Evolutionary conservation across 2,888 invertebrate species (phyloP).

Genomic region (Phengaris alcon): DNA sequence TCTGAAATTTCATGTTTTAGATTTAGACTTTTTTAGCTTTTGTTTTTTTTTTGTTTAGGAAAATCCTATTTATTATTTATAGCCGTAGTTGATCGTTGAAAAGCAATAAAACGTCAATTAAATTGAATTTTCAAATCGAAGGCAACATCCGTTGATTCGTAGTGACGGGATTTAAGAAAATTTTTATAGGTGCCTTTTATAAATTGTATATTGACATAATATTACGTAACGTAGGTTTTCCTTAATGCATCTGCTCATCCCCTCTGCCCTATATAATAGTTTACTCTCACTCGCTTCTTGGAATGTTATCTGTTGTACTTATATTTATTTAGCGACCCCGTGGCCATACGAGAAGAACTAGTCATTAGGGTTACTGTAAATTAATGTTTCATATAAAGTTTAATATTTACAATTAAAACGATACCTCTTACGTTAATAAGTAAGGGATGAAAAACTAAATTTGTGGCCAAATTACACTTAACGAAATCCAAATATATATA

Average conservation of each 20-base stretch:
- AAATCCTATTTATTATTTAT: neutral
- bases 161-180: conserved; percentile 66
- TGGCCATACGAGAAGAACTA: conserved; percentile 77
- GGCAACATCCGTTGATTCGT: conserved; percentile 56
- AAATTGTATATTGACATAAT: conserved; percentile 60
- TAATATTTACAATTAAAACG: conserved; percentile 67
- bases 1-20: conserved; percentile 43
- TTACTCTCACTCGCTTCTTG: conserved; percentile 17
- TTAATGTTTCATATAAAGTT: conserved; percentile 62
- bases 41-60: neutral
- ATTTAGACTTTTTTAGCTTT: conserved; percentile 22
- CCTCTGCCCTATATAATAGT: conserved; percentile 39
- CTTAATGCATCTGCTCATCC: conserved; percentile 71
- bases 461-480: conserved; percentile 79
- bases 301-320: conserved; percentile 9
- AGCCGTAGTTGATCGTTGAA: conserved; percentile 19
- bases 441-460: conserved; percentile 70
- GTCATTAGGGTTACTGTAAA: conserved; percentile 77
- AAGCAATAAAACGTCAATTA: conserved; percentile 39
- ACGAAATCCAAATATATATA: conserved; percentile 77
- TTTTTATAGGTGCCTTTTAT: conserved; percentile 78
- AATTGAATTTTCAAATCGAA: conserved; percentile 50
- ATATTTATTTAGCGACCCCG: conserved; percentile 43
- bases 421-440: conserved; percentile 65
- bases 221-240: conserved; percentile 69